phyloP scores from a whole-genome alignment of 2,888 invertebrate genomes.

The Acanthosepion esculentum region DNA sequence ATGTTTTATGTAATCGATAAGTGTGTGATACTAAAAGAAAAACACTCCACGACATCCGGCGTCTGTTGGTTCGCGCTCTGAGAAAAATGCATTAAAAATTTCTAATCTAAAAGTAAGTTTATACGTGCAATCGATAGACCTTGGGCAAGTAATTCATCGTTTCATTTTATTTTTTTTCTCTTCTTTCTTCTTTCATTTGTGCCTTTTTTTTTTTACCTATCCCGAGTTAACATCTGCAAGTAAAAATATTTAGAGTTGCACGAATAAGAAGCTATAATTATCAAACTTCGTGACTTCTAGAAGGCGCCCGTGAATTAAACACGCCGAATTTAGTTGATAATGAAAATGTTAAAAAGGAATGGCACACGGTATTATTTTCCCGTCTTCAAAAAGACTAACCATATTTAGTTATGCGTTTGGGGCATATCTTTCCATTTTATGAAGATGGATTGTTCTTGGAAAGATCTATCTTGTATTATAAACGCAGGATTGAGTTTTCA shows the following conservation, averaged over 20 bases:
- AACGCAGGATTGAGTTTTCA: no score
- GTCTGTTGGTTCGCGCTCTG: background rate
- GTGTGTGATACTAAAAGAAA: background rate
- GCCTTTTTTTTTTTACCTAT: background rate
- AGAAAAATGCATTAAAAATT: background rate
- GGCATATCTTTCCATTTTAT: no score
- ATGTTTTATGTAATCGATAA: background rate
- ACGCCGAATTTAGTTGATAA: background rate
- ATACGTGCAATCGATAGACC: background rate
- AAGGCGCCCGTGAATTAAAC: background rate
- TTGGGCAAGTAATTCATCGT: background rate
- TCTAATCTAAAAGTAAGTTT: background rate
- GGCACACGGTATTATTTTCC: no score
- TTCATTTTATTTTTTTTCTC: background rate
- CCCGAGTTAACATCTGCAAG: background rate
- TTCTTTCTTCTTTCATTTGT: background rate
- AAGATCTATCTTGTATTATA: no score
- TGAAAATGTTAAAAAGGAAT: no score
- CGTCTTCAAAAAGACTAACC: no score
- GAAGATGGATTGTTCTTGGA: no score
- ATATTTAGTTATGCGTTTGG: no score
- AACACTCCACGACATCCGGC: background rate
- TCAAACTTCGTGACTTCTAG: background rate
- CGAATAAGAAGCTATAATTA: background rate
- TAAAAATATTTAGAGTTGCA: background rate